A percentile compares a stretch with the other conserved stretches of the same genome.
These are phyloP conservation scores for Atethmia centrago DNA, from an alignment of 2,888 invertebrate genomes.

Conservation along the genomic window DNA sequence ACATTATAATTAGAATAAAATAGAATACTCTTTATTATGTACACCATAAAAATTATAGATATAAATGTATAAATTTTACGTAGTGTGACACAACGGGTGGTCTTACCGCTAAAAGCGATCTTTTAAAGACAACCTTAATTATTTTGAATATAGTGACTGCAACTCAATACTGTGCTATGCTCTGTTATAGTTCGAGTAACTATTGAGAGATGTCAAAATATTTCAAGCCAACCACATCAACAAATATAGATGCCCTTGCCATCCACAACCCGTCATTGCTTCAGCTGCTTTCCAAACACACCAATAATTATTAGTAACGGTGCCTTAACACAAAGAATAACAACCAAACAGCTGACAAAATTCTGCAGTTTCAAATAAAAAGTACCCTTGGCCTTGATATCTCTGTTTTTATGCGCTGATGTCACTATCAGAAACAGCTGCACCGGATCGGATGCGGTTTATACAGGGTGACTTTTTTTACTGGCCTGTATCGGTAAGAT, in stretches of 20 bases:
- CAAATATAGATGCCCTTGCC: not conserved
- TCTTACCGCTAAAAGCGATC: too few relatives aligned
- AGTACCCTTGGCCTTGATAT: constrained; percentile 50
- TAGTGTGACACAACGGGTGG: too few relatives aligned
- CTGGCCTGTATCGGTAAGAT: not conserved
- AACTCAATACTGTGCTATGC: not conserved
- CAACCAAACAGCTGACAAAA: constrained; percentile 35
- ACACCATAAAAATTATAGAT: too few relatives aligned
- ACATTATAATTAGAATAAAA: too few relatives aligned
- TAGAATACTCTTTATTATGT: too few relatives aligned
- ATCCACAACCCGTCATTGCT: not conserved
- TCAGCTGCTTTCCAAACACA: not conserved
- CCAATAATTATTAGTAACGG: constrained; percentile 11
- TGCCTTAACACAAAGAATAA: constrained; percentile 22
- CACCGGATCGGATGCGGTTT: constrained; percentile 47
- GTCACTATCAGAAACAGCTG: constrained; percentile 52
- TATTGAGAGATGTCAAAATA: not conserved
- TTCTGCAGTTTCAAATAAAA: constrained; percentile 28
- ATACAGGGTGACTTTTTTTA: not conserved
- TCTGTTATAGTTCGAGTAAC: not conserved
- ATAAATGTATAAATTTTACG: too few relatives aligned
- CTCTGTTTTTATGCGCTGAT: constrained; percentile 46
- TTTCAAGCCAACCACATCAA: not conserved
- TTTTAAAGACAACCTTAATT: too few relatives aligned
- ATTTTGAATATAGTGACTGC: not conserved